Base-by-base conservation (phyloP, 1,140 invertebrate species). In the Lethrus apterus region DNA sequence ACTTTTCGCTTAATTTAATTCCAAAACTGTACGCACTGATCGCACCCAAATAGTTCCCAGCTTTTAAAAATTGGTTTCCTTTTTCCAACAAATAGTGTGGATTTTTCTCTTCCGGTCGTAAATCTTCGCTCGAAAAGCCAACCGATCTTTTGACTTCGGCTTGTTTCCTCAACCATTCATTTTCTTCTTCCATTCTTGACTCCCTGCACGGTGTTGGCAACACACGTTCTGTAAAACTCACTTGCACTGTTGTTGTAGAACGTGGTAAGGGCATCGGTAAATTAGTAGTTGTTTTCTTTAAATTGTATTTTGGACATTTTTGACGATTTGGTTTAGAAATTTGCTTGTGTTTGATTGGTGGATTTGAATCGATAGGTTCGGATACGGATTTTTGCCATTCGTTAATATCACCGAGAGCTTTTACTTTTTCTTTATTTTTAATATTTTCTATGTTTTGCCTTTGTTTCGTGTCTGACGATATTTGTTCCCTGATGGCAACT, bases 141-240 rank as follows among this genome's bases (percentile, higher is more conserved):
- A 74, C 75, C 34, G 75, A 77, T 60, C 78, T 70, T 58, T 82
- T 73, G 9, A 84, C 84, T 63, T 84, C 77, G 2, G 78, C 80
- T 64, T 89, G 81, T 63, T 91, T 91, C 31, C 74, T 73, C 8
- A 93, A 63, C 86, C 86, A 93, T 74, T 84, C 80, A 58, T 85
- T 73, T 69, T 93, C 89, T 58, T 86, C 77, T 1, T 68, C 60
- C 10, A 74, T 71, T 46, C 72, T 72, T 4, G 87, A 91, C 66
- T 93, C 88, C 60, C 89, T 70, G 14, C 77, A 79, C 1, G 89
- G 87, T 8, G 89, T 92, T 2, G 86, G 83, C 65, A 93, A 90
- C 32, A 75, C 73, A 46, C 89, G 68, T 8, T 79, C 77, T 1
- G 87, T 88, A 60, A 91, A 90, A 20, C 66, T 75, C 9, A 91